Evolutionary conservation across 1,140 invertebrate species (phyloP), one percentile per base, ranked within the genome.

Genomic region (Panulirus ornatus): DNA sequence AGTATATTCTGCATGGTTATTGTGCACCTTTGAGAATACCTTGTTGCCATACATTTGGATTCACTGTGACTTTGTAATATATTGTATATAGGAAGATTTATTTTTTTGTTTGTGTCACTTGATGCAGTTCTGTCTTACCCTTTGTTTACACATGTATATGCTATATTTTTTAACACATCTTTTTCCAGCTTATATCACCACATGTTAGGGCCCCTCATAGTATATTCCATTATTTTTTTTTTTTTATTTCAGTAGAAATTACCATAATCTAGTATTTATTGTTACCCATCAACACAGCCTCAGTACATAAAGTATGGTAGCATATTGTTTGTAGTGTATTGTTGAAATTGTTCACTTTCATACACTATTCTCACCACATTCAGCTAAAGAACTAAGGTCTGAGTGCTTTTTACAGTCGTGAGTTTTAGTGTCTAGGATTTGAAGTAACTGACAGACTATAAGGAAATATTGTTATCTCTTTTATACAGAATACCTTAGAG

Each of bases 41-140:
- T 76, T 54, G 84, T 75, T 86, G 84, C 84, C 84, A 86, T 86
- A 86, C 73, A 58, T 40, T 42, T 71, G 27, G 47, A 54, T 58
- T 58, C 16, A 14, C n/a, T 58, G 16, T 58, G 51, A 54, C 58
- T 42, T 47, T 86, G 71, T 86, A 76, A 51, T 75, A 86, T 86
- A 86, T 86, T 86, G 84, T 86, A 86, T 47, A 86, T 86, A 86
- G 70, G 58, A 66, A 66, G 58, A 66, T 66, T 27, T 66, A 66
- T 66, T 66, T 66, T 47, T 66, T 66, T 27, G 58, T 66, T 66
- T 27, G n/a, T 66, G 30, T 66, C n/a, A 63, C 34, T 83, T 38
- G 51, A 30, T 38, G 54, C 54, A n/a, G 19, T 83, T 66, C 54
- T 83, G 54, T 58, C 51, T 34, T 42, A 38, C 54, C 79, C 58